phyloP scores from a whole-genome alignment of 2,797 vertebrate genomes.

The Periophthalmus magnuspinnatus region DNA sequence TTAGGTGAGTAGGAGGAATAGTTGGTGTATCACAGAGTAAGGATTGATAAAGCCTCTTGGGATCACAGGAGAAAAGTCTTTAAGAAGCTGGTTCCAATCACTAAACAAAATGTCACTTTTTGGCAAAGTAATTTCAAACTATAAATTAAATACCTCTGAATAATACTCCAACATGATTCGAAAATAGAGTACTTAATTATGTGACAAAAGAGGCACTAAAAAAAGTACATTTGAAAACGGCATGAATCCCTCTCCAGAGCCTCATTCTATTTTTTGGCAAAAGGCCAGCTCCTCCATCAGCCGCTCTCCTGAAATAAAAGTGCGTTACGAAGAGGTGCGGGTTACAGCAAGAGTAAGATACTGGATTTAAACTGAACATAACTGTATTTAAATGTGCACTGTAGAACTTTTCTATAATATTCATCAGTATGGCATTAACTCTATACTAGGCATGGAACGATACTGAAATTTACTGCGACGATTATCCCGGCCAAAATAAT shows the following conservation, averaged over 20 bases:
- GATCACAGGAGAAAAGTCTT: background rate
- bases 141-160: background rate
- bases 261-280: conserved; percentile 51
- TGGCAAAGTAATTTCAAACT: background rate
- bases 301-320: conserved; percentile 62
- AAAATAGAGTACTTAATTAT: conserved; percentile 2
- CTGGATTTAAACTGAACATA: conserved; percentile 2
- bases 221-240: background rate
- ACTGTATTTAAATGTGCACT: background rate
- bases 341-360: background rate
- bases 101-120: too few species aligned
- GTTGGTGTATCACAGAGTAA: too few species aligned
- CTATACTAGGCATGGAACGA: too few species aligned
- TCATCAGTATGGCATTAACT: background rate
- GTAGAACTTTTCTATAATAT: background rate
- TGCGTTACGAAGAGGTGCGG: conserved; percentile 5
- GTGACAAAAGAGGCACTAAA: background rate
- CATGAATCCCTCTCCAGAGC: conserved; percentile 30
- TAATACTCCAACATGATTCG: background rate
- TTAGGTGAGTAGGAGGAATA: too few species aligned
- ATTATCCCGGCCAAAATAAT: too few species aligned
- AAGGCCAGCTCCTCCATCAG: conserved; percentile 69
- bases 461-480: too few species aligned
- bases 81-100: background rate
- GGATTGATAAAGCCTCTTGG: background rate